Base-by-base conservation (phyloP, 2,797 vertebrate genomes). In the Halcyon leucocephala region DNA sequence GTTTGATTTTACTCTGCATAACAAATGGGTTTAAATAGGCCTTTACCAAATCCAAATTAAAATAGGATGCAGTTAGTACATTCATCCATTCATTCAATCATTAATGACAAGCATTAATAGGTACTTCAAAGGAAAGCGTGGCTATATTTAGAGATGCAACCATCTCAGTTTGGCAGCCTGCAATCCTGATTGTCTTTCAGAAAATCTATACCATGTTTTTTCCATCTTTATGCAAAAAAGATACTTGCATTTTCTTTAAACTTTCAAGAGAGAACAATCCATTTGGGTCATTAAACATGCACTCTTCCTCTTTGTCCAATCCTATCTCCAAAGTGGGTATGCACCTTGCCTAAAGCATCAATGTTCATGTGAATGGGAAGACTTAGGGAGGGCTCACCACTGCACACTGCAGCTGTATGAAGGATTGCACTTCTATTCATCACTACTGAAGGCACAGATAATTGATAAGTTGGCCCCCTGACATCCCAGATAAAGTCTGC, bases 101-200 rank as follows among this genome's bases (percentile, higher is more conserved):
- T 61, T 92, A 88, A 76, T 33, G 42, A 86, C 41, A 72, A 66
- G 39, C 64, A 93, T 92, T 93, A 95, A 90, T 33, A 94, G 83
- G 48, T 51, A 74, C 29, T 41, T 86, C 79, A 82, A 85, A 83
- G 92, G 74, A 85, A 91, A 87, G 55, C 2, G 18, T 77, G 26
- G 55, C 71, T 91, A 20, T 58, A 88, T 73, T 88, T 89, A 83
- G 60, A 95, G 69, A 95, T 31, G 10, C 26, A 76, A 25, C n/a
- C 77, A 78, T 62, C 69, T 90, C 58, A 46, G 49, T 35, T 61
- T 76, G 65, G 73, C 61, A 94, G 49, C 44, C 57, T 71, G 17
- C 62, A 61, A 78, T 57, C 24, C 21, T 49, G 62, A 69, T 35
- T 54, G 90, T 91, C 81, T 67, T 77, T 48, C 46, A 70, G 44